Evolutionary conservation across 2,797 vertebrate genomes (phyloP).

Genomic region (Furcifer pardalis): DNA sequence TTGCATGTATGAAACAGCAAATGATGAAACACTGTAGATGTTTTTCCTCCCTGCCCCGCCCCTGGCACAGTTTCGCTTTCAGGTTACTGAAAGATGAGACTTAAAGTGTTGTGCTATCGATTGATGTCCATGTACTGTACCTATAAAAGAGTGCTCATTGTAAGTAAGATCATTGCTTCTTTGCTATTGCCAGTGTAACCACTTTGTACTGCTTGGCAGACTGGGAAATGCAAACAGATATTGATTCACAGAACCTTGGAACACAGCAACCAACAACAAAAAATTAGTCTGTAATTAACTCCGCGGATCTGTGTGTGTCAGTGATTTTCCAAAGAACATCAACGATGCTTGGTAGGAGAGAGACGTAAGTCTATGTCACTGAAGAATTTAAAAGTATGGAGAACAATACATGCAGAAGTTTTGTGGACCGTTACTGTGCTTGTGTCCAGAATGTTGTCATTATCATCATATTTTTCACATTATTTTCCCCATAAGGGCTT

Average conservation of each 20-base stretch:
- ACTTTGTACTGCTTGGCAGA: background rate
- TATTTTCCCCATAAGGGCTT: background rate
- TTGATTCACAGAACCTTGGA: background rate
- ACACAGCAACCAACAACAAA: background rate
- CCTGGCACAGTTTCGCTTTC: background rate
- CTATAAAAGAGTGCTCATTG: background rate
- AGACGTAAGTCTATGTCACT: background rate
- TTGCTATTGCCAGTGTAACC: background rate
- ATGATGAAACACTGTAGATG: background rate
- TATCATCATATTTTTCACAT: background rate
- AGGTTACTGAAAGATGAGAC: background rate
- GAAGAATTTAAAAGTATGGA: too few relatives aligned
- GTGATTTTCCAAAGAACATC: background rate
- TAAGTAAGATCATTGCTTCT: background rate
- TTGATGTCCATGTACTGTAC: background rate
- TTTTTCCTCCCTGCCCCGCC: background rate
- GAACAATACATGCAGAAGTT: too few relatives aligned
- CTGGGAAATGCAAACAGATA: background rate
- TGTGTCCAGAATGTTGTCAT: background rate
- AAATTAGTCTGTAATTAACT: background rate
- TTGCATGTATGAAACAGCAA: background rate
- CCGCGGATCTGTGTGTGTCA: background rate
- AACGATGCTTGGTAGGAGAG: background rate
- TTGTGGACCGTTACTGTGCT: background rate
- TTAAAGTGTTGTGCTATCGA: background rate